Conservation (phyloP, 2,797 vertebrate genomes). For the Macrochelys suwanniensis region DNA sequence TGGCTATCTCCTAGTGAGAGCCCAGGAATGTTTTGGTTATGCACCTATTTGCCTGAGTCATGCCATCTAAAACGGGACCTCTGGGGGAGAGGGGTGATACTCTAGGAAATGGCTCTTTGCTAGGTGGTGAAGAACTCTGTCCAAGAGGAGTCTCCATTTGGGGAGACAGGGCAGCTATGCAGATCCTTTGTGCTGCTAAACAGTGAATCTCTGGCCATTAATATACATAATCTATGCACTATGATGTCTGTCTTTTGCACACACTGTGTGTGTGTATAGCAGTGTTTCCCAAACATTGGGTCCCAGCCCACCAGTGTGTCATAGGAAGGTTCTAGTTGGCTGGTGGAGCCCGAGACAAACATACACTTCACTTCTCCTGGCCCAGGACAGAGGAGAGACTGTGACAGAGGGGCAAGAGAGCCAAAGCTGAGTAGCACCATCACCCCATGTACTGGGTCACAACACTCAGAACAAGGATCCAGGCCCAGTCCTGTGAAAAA, state of each 20-base stretch:
- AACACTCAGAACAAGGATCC: too few relatives aligned
- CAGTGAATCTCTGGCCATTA: background rate
- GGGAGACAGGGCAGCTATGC: background rate
- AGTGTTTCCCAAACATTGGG: too few relatives aligned
- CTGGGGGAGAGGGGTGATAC: background rate
- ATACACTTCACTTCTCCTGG: background rate
- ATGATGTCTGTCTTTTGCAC: background rate
- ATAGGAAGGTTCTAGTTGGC: background rate
- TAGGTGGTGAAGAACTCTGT: background rate
- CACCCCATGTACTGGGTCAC: background rate
- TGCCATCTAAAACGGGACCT: background rate
- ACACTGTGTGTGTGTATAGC: too few relatives aligned
- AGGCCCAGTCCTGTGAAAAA: background rate
- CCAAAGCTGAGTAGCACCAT: background rate
- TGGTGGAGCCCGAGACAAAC: background rate
- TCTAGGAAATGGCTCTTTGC: background rate
- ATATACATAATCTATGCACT: background rate
- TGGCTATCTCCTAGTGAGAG: background rate
- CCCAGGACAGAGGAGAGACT: background rate
- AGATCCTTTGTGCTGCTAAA: background rate
- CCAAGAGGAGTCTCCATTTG: background rate
- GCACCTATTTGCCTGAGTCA: background rate
- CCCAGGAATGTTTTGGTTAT: background rate
- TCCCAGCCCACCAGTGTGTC: background rate
- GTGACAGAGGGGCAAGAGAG: too few relatives aligned